phyloP scores from a whole-genome alignment of 2,888 invertebrate species.

The Dryobotodes eremita region DNA sequence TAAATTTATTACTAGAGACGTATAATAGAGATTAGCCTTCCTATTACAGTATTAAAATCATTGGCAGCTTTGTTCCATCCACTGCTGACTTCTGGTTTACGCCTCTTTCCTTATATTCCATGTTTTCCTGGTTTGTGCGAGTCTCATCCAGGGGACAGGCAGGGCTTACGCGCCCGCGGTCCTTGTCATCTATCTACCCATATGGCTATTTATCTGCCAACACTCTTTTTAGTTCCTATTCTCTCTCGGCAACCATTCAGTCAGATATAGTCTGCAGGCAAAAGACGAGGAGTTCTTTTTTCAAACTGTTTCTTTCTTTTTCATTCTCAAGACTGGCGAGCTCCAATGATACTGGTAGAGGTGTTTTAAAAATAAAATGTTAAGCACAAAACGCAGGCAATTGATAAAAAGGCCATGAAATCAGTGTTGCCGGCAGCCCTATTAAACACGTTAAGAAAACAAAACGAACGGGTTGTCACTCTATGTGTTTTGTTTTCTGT shows the following conservation, averaged over 20 bases:
- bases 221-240: neutral
- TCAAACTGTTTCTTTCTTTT: neutral
- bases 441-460: slow-evolving; percentile 20
- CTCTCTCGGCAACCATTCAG: neutral
- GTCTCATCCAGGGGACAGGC: neutral
- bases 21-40: too few relatives aligned
- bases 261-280: neutral
- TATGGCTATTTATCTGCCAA: neutral
- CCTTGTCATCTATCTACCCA: neutral
- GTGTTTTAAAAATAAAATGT: neutral
- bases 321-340: neutral
- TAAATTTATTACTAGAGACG: neutral
- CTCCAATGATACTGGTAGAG: neutral
- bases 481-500: slow-evolving; percentile 64
- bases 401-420: slow-evolving; percentile 7
- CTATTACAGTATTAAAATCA: neutral
- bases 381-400: neutral
- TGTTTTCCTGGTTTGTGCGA: neutral
- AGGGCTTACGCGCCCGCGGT: neutral
- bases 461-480: slow-evolving; percentile 44
- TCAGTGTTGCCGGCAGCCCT: slow-evolving; percentile 32
- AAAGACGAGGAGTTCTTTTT: neutral
- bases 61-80: neutral
- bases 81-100: neutral
- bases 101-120: neutral